Percentiles rank a stretch among this genome's conserved stretches.
Evolutionary conservation across 2,797 vertebrate genomes (phyloP).

Genomic region (Eptatretus atami): DNA sequence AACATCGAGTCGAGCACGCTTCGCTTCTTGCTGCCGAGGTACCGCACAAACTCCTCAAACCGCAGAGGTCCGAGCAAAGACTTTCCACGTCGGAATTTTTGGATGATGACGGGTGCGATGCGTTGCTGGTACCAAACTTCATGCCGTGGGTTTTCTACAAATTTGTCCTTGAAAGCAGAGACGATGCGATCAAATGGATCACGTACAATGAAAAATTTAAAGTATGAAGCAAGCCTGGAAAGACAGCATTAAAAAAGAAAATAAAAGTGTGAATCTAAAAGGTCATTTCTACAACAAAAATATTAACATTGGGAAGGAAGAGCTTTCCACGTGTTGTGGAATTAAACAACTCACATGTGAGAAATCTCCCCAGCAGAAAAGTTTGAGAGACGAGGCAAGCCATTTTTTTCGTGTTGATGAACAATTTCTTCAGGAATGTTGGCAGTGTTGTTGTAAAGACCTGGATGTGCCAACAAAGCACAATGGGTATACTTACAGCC

Average conservation of each 20-base stretch:
- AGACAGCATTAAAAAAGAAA: too few relatives aligned
- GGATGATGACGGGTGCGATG: conserved; percentile 69
- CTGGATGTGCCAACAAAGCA: not conserved
- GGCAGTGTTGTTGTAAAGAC: conserved; percentile 16
- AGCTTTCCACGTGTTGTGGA: too few relatives aligned
- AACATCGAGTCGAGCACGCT: conserved; percentile 50
- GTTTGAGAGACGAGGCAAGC: conserved; percentile 61
- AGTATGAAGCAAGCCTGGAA: conserved; percentile 48
- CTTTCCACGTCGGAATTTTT: conserved; percentile 47
- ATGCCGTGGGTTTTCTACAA: conserved; percentile 70
- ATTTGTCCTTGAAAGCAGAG: conserved; percentile 92
- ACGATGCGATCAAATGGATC: conserved; percentile 88
- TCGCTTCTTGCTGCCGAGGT: conserved; percentile 51
- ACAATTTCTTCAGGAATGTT: conserved; percentile 79
- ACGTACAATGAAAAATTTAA: conserved; percentile 88
- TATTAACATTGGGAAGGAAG: too few relatives aligned
- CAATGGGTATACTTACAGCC: too few relatives aligned
- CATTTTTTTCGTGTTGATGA: conserved; percentile 78
- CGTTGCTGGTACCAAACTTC: conserved; percentile 90
- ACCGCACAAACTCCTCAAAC: conserved; percentile 90
- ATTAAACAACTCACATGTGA: conserved; percentile 18
- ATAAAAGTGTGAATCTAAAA: too few relatives aligned
- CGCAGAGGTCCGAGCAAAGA: conserved; percentile 34
- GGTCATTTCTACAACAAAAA: too few relatives aligned
- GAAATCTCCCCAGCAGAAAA: conserved; percentile 35